phyloP scores from a whole-genome alignment of 2,888 invertebrate species.

The Aradus depressus region DNA sequence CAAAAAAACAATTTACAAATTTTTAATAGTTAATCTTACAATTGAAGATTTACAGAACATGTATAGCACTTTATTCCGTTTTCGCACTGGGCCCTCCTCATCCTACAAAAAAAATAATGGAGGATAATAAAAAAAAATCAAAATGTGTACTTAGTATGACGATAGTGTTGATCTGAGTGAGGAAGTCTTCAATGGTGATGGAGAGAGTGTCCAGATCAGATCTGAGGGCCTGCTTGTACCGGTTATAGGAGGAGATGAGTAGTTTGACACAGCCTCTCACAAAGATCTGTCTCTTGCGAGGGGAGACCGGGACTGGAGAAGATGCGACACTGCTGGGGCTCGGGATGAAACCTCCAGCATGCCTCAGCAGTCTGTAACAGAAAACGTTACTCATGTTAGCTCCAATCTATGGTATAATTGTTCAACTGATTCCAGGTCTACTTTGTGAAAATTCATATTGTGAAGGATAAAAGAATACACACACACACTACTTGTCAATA shows the following conservation, averaged over 20 bases:
- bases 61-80: too few relatives aligned
- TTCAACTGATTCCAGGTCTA: too few relatives aligned
- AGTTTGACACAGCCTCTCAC: conserved; percentile 49
- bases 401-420: too few relatives aligned
- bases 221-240: conserved; percentile 42
- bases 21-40: background rate
- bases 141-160: conserved; percentile 34
- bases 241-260: conserved; percentile 43
- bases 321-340: conserved; percentile 39
- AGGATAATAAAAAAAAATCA: too few relatives aligned
- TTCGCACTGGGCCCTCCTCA: too few relatives aligned
- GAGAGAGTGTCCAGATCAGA: conserved; percentile 42
- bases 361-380: conserved; percentile 45
- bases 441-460: too few relatives aligned
- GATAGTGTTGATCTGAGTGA: conserved; percentile 44
- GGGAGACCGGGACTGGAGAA: conserved; percentile 34
- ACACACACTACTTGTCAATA: too few relatives aligned
- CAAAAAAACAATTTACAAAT: background rate
- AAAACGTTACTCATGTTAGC: too few relatives aligned
- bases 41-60: background rate
- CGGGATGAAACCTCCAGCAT: conserved; percentile 47
- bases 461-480: too few relatives aligned
- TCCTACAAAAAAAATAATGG: too few relatives aligned
- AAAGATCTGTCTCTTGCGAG: conserved; percentile 48
- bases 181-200: conserved; percentile 40